Conservation (phyloP, 2,113 vertebrate genomes). For the Notarius quadriscutis region DNA sequence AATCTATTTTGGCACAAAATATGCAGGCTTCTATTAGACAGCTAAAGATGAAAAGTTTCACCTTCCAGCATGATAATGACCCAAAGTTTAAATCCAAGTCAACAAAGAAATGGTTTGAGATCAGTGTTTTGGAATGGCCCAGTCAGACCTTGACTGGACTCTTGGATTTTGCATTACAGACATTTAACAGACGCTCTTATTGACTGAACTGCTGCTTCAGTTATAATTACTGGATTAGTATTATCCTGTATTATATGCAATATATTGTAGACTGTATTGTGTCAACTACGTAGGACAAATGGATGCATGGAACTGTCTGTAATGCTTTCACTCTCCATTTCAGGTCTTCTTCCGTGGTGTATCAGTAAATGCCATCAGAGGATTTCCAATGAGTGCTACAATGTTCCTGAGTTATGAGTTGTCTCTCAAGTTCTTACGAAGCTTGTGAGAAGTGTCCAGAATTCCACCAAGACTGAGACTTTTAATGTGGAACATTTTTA, state of each 20-base stretch:
- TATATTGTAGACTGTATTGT: not conserved
- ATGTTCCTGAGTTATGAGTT: slow-evolving; percentile 96
- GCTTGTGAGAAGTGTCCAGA: slow-evolving; percentile 50
- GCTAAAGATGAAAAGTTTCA: not conserved
- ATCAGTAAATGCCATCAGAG: slow-evolving; percentile 84
- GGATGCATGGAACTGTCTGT: not conserved
- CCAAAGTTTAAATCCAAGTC: not conserved
- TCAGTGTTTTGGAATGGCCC: not conserved
- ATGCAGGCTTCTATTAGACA: not conserved
- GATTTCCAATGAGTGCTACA: slow-evolving; percentile 92
- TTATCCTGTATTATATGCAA: not conserved
- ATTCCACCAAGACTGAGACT: not conserved
- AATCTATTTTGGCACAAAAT: not conserved
- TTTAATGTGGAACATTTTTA: not conserved
- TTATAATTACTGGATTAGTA: not conserved
- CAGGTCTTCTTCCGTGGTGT: slow-evolving; percentile 95
- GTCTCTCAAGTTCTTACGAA: slow-evolving; percentile 83
- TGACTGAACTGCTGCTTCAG: not conserved
- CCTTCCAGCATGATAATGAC: not conserved
- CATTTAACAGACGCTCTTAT: not conserved
- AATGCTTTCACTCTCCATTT: not conserved
- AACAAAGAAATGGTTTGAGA: not conserved
- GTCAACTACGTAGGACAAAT: not conserved
- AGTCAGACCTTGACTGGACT: not conserved
- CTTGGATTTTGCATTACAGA: not conserved